Percentiles rank a stretch among this genome's conserved stretches.
phyloP scores from a whole-genome alignment of 2,797 vertebrate genomes.

The Hybognathus amarus region DNA sequence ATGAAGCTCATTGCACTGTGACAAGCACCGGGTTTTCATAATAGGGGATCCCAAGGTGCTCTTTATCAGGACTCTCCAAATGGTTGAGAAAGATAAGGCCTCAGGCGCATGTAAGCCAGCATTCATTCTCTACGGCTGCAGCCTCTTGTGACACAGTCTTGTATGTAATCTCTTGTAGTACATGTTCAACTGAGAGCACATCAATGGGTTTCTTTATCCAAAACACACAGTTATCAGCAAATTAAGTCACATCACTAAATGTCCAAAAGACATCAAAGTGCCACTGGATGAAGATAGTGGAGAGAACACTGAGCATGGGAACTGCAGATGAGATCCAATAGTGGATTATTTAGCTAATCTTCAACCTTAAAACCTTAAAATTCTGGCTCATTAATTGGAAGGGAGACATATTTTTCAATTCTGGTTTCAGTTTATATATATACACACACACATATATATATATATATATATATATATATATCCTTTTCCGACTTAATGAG shows the following conservation, averaged over 20 bases:
- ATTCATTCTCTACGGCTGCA: conserved; percentile 63
- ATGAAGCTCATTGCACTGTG: conserved; percentile 17
- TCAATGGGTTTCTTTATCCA: conserved; percentile 75
- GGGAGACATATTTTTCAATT: not conserved
- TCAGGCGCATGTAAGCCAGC: conserved; percentile 57
- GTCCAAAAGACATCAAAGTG: conserved; percentile 60
- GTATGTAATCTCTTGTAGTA: conserved; percentile 78
- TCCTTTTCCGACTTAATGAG: not conserved
- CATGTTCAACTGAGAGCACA: conserved; percentile 71
- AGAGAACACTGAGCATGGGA: not conserved
- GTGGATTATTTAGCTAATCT: not conserved
- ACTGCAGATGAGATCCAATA: not conserved
- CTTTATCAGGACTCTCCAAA: conserved; percentile 77
- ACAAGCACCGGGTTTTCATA: conserved; percentile 65
- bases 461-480: too few relatives aligned
- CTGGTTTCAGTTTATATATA: not conserved
- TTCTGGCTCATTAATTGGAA: too few relatives aligned
- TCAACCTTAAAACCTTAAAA: too few relatives aligned
- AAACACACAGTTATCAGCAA: conserved; percentile 63
- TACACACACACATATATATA: too few relatives aligned
- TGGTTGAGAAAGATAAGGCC: conserved; percentile 73
- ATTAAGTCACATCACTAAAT: conserved; percentile 70
- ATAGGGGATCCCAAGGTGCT: conserved; percentile 73
- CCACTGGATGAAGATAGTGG: conserved; percentile 23
- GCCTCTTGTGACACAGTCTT: conserved; percentile 72